These are phyloP conservation scores for Cygnus olor DNA, from an alignment of 2,797 vertebrate species.

Conservation along the genomic window DNA sequence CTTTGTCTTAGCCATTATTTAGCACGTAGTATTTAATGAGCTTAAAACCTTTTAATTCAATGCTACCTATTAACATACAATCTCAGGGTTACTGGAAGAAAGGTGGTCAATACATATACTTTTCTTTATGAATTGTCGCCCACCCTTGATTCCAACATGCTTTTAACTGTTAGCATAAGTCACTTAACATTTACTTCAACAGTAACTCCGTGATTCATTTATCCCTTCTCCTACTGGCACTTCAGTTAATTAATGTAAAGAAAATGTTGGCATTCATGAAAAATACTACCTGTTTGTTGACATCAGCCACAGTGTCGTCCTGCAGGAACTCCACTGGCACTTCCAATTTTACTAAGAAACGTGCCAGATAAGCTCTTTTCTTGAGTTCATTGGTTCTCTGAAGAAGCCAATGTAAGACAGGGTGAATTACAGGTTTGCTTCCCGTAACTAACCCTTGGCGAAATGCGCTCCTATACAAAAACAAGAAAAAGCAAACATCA, in stretches of 20 bases:
- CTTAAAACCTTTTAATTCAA: background rate
- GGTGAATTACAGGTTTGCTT: conserved; percentile 93
- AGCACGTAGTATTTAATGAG: background rate
- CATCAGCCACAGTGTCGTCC: conserved; percentile 91
- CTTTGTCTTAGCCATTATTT: background rate
- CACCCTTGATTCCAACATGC: background rate
- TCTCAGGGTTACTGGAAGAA: conserved; percentile 6
- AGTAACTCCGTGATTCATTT: background rate
- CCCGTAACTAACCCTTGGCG: conserved; percentile 93
- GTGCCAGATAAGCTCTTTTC: conserved; percentile 95
- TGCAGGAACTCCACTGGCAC: conserved; percentile 94
- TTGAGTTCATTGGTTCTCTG: conserved; percentile 90
- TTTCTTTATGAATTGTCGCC: background rate
- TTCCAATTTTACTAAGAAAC: conserved; percentile 92
- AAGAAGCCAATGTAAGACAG: conserved; percentile 93
- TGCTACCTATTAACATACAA: background rate
- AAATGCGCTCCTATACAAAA: conserved; percentile 85
- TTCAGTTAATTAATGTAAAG: background rate
- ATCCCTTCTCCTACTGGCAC: background rate
- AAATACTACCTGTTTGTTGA: conserved; percentile 87
- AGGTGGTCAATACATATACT: background rate
- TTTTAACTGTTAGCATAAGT: background rate
- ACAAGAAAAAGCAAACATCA: background rate
- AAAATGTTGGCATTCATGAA: background rate
- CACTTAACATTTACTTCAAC: background rate